Percentiles rank a stretch among this genome's conserved stretches.
Evolutionary conservation across 1,140 invertebrate species (phyloP).

Genomic region (Aphaenogaster ashmeadi): DNA sequence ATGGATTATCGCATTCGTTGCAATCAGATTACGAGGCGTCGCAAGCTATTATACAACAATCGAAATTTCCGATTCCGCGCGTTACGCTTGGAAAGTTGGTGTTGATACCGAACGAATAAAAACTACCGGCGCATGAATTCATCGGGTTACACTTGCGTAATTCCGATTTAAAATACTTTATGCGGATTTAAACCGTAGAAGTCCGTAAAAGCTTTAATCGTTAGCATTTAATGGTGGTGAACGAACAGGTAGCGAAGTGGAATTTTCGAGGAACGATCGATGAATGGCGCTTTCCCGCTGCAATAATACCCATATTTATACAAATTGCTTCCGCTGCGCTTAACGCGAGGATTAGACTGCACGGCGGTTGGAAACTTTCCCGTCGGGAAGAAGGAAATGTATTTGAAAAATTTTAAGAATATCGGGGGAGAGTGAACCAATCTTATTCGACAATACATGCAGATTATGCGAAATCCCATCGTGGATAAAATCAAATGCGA

Average conservation of each 20-base stretch:
- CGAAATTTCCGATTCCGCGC: slow-evolving; percentile 1
- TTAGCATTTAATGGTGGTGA: neutral
- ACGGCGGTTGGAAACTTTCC: neutral
- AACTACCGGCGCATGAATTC: slow-evolving; percentile 11
- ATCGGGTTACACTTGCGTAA: slow-evolving; percentile 1
- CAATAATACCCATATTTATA: slow-evolving; percentile 23
- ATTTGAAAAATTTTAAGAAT: slow-evolving; percentile 11
- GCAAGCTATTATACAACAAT: neutral
- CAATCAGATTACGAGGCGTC: slow-evolving; percentile 28
- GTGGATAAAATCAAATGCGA: neutral
- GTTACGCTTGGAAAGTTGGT: neutral
- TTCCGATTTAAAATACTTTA: slow-evolving; percentile 1
- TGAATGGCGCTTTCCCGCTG: neutral
- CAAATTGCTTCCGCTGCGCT: neutral
- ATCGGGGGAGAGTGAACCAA: neutral
- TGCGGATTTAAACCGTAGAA: neutral
- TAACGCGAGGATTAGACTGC: slow-evolving; percentile 2
- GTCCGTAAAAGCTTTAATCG: slow-evolving; percentile 5
- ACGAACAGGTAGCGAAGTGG: neutral
- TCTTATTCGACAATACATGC: neutral
- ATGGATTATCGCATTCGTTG: neutral
- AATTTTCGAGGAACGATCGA: slow-evolving; percentile 23
- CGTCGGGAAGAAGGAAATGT: neutral
- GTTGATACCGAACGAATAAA: slow-evolving; percentile 10
- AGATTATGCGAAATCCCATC: slow-evolving; percentile 16